Base-by-base conservation (phyloP, 1,140 invertebrate genomes). In the Gryllus bimaculatus region DNA sequence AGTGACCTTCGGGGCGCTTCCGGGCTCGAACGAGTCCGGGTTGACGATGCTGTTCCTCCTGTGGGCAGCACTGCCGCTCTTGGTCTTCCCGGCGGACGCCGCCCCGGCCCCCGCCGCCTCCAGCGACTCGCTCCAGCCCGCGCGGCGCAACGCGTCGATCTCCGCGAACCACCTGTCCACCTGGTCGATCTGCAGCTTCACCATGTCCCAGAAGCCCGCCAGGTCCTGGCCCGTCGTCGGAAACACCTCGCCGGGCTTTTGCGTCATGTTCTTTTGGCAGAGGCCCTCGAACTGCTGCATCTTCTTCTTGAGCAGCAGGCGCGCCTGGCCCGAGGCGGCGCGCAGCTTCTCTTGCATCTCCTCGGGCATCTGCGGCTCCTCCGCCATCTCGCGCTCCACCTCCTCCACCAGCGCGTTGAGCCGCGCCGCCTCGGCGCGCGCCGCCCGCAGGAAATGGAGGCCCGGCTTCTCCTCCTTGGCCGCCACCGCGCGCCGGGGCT, bases 191-290 rank as follows among this genome's bases (percentile, higher is more conserved):
- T 98, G 97, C 75, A 98, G 89, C 85, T 92, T 91, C 8, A 98
- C 95, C 95, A 98, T 97, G 85, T 98, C 97, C 96, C 96, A 98
- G 87, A 98, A 98, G 20, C 97, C 97, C 82, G 94, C 94, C 78
- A 98, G 88, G 86, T 98, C 97, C 82, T 94, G 92, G 82, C 90
- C 88, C 8, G 95, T 97, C 5, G 96, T 97, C 49, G 93, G 93
- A 85, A 96, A 96, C 81, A 91, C 91, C 83, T 96, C 95, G 76
- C 91, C 92, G 75, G 88, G 89, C 18, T 90, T 86, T 84, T 93
- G 90, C 54, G 54, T 18, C 83, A 95, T 90, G 86, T 95, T 94
- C 84, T 93, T 93, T 20, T 91, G 88, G 85, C 94, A 95, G 12
- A 95, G 86, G 80, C 94, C 96, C 88, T 93, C 91, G 86, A 98